These are phyloP conservation scores for Drosophila hydei DNA, from an alignment of 1,140 invertebrate species.

Conservation along the genomic window DNA sequence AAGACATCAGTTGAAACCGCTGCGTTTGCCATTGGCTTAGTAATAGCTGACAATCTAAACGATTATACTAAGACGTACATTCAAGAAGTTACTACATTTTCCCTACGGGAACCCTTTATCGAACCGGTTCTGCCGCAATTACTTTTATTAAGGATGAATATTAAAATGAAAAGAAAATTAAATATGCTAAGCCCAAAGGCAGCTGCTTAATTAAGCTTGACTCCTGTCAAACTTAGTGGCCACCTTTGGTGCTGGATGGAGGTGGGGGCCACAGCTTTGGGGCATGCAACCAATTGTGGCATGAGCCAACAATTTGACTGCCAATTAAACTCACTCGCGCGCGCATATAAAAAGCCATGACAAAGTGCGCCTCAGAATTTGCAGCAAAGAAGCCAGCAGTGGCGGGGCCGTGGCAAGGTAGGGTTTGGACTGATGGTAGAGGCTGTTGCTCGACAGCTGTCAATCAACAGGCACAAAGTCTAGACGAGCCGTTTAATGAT, in stretches of 20 bases:
- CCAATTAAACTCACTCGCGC: slow-evolving; percentile 42
- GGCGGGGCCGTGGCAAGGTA: not conserved
- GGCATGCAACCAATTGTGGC: slow-evolving; percentile 38
- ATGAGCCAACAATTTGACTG: slow-evolving; percentile 26
- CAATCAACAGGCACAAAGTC: slow-evolving; percentile 44
- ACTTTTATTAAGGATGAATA: not conserved
- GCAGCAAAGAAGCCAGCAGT: not conserved
- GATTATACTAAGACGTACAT: too few relatives aligned
- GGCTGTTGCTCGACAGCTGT: slow-evolving; percentile 26
- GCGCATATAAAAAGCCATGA: slow-evolving; percentile 40
- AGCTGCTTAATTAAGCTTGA: slow-evolving; percentile 17
- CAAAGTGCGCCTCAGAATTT: slow-evolving; percentile 36
- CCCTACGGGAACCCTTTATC: not conserved
- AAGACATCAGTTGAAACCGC: too few relatives aligned
- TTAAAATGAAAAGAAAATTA: not conserved
- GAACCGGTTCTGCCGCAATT: slow-evolving; percentile 5
- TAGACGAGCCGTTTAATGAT: slow-evolving; percentile 53
- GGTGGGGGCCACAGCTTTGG: not conserved
- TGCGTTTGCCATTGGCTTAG: too few relatives aligned
- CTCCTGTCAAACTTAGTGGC: slow-evolving; percentile 9
- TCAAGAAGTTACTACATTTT: too few relatives aligned
- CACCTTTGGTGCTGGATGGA: not conserved
- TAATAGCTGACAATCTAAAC: too few relatives aligned
- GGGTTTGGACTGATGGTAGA: too few relatives aligned
- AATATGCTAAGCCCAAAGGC: not conserved